These are phyloP conservation scores for Macrotrachela quadricornifera DNA, from an alignment of 1,140 invertebrate genomes.

Conservation along the genomic window DNA sequence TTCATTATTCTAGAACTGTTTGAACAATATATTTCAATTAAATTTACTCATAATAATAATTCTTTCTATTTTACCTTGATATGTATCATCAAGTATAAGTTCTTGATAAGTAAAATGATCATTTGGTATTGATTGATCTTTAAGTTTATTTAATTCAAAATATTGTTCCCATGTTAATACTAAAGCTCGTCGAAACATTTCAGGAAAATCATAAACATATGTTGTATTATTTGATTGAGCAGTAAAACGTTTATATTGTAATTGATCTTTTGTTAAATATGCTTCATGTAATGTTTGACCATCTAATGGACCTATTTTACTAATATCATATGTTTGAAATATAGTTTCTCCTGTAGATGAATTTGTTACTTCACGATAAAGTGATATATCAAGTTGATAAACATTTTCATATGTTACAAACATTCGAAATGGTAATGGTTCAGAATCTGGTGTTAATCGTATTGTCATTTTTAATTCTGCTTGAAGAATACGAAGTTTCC, in stretches of 20 bases:
- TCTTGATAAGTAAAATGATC: too few relatives aligned
- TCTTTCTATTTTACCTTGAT: too few relatives aligned
- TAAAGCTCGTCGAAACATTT: constrained; percentile 68
- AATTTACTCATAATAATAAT: too few relatives aligned
- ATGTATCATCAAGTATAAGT: too few relatives aligned
- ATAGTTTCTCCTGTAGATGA: constrained; percentile 50
- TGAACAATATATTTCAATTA: too few relatives aligned
- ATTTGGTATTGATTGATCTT: too few relatives aligned
- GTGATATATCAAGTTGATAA: constrained; percentile 75
- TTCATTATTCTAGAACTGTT: too few relatives aligned
- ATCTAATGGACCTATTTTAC: constrained; percentile 52
- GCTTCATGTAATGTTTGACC: constrained; percentile 76
- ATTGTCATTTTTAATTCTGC: constrained; percentile 63
- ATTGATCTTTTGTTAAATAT: constrained; percentile 86
- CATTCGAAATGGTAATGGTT: constrained; percentile 63
- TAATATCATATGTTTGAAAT: constrained; percentile 1
- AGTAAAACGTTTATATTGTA: constrained; percentile 88
- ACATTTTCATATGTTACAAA: constrained; percentile 86
- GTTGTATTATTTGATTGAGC: constrained; percentile 86
- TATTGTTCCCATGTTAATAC: constrained; percentile 6
- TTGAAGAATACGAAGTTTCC: constrained; percentile 77
- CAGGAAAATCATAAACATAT: constrained; percentile 88
- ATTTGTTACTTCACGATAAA: constrained; percentile 78
- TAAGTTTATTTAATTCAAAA: not conserved
- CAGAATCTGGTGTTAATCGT: constrained; percentile 13